These are phyloP conservation scores for Melieria crassipennis DNA, from an alignment of 2,888 invertebrate species.

Conservation along the genomic window DNA sequence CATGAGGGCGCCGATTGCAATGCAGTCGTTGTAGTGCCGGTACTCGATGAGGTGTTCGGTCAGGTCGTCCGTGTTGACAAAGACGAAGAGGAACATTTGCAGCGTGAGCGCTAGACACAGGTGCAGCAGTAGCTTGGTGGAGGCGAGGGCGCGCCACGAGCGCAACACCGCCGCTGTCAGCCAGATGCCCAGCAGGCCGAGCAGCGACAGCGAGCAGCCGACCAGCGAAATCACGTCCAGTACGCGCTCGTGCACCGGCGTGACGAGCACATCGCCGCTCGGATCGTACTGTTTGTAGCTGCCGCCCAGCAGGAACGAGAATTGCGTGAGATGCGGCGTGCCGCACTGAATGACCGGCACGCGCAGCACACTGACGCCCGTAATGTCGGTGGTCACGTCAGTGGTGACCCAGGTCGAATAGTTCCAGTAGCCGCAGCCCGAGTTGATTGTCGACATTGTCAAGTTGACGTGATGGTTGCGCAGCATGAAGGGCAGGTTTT, in stretches of 20 bases:
- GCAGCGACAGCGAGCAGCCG: slow-evolving; percentile 70
- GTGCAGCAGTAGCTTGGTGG: slow-evolving; percentile 74
- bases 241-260: slow-evolving; percentile 63
- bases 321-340: slow-evolving; percentile 72
- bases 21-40: slow-evolving; percentile 65
- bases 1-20: slow-evolving; percentile 71
- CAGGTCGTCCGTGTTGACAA: slow-evolving; percentile 56
- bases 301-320: slow-evolving; percentile 68
- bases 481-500: slow-evolving; percentile 68
- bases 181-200: slow-evolving; percentile 71
- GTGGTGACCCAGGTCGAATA: slow-evolving; percentile 70
- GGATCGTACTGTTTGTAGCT: slow-evolving; percentile 52
- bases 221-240: slow-evolving; percentile 71
- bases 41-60: slow-evolving; percentile 51
- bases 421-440: slow-evolving; percentile 72
- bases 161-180: slow-evolving; percentile 71
- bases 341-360: slow-evolving; percentile 64
- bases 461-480: slow-evolving; percentile 46
- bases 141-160: slow-evolving; percentile 72
- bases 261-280: slow-evolving; percentile 55
- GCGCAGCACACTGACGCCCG: slow-evolving; percentile 45
- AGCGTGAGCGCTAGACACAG: slow-evolving; percentile 72
- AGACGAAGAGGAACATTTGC: slow-evolving; percentile 67
- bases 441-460: slow-evolving; percentile 41
- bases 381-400: slow-evolving; percentile 66